Evolutionary conservation across 92 coral and sea anemone genomes (phyloP), one percentile per base, ranked within the genome.

Genomic region (Scolanthus callimorphus): DNA sequence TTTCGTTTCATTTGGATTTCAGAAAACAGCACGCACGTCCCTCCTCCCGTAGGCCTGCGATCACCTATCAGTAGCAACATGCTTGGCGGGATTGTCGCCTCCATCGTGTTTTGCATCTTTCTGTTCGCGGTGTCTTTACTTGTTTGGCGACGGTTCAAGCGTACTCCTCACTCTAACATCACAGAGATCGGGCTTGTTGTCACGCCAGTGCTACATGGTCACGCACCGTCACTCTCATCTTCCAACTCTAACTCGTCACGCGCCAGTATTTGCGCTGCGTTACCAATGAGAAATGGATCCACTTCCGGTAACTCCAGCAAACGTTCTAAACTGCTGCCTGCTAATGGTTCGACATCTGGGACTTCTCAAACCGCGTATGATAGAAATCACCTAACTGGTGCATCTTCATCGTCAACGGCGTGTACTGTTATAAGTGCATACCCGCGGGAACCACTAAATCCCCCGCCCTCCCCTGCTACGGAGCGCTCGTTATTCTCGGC

Each of bases 401-500:
- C 87, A 19, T 89, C 97, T 23, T 89, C 88, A 15, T 80, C 88
- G 2, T 88, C 99, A 8, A 70, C 86, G 9, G 96, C 83, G 10
- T 94, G 97, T 22, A 90, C 94, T 0, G 92, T 89, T 0, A 80
- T 85, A 11, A 90, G 88, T 21, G 88, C 97, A 1, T 94, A 84
- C 51, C 84, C 83, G 0, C 82, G 82, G 27, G 91, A 82, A 38
- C 91, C 96, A 10, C 50, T 84, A 2, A 94, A 94, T 30, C 99
- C 99, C 20, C 99, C 99, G 6, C 99, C 99, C 31, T 94, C 99
- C 0, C 95, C 99, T 4, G 99, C 78, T 3, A 94, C 99, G 51
- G 96, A 89, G 57, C 81, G 99, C 43, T 94, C 99, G 58, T 82
- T 85, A 8, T 84, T 63, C 64, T 80, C 97, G 13, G 62, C 82